Evolutionary conservation across 2,888 invertebrate species (phyloP).

Genomic region (Xestia xanthographa): DNA sequence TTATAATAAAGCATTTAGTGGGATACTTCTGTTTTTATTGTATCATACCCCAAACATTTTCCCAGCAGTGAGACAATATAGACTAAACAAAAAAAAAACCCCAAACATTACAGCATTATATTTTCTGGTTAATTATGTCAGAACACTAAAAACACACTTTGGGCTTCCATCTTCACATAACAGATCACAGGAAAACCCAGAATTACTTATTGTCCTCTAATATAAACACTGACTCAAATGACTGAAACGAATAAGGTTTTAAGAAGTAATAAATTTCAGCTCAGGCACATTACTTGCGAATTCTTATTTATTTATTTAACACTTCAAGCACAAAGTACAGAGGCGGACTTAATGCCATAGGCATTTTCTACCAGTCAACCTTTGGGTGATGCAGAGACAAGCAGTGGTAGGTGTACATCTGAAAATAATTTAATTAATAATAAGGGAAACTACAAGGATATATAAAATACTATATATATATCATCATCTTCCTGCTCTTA

Average conservation of each 20-base stretch:
- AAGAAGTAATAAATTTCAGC: background rate
- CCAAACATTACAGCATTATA: background rate
- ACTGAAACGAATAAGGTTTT: slow-evolving; percentile 1
- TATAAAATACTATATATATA: no score
- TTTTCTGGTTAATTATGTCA: background rate
- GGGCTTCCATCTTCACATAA: background rate
- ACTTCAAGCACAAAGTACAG: no score
- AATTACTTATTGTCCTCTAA: background rate
- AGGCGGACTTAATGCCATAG: no score
- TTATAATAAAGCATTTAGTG: slow-evolving; percentile 73
- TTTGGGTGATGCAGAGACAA: no score
- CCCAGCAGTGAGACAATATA: no score
- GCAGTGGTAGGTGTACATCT: no score
- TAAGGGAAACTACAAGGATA: no score
- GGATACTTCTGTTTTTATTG: slow-evolving; percentile 61
- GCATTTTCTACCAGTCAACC: no score
- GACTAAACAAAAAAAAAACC: no score
- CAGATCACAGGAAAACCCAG: background rate
- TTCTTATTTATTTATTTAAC: no score
- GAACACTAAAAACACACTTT: background rate
- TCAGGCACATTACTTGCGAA: background rate
- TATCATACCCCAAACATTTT: background rate
- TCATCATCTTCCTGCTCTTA: no score
- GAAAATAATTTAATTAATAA: no score
- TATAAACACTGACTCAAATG: background rate